A percentile compares a stretch with the other conserved stretches of the same genome.
Evolutionary conservation across 2,797 vertebrate species (phyloP).

Genomic region (Mycteria americana): DNA sequence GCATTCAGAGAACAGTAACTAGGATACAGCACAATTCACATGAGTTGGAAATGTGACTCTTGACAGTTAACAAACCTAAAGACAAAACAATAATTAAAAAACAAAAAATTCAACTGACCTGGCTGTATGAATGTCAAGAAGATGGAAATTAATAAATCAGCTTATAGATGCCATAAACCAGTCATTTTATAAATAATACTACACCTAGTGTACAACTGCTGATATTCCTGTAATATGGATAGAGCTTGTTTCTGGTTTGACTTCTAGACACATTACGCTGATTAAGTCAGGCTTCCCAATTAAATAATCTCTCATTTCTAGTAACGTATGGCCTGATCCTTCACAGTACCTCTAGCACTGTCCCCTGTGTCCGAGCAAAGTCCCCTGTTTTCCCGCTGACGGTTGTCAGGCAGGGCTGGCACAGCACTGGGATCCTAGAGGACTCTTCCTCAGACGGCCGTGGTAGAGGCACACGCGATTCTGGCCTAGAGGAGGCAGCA

Average conservation of each 20-base stretch:
- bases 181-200: neutral
- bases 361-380: neutral
- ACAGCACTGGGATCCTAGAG: neutral
- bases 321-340: neutral
- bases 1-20: neutral
- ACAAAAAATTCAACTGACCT: neutral
- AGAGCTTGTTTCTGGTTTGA: neutral
- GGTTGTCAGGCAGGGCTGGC: neutral
- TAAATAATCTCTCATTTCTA: neutral
- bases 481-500: neutral
- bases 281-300: neutral
- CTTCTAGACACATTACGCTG: neutral
- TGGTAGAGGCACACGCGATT: neutral
- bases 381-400: neutral
- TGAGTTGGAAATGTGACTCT: no score
- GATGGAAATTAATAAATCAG: neutral
- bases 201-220: neutral
- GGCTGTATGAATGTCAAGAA: neutral
- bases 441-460: neutral
- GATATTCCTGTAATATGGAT: neutral
- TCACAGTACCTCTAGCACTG: neutral
- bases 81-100: neutral
- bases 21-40: neutral
- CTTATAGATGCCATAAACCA: neutral
- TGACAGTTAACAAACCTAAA: neutral